Evolutionary conservation across 2,797 vertebrate genomes (phyloP).

Genomic region (Poecile montanus): DNA sequence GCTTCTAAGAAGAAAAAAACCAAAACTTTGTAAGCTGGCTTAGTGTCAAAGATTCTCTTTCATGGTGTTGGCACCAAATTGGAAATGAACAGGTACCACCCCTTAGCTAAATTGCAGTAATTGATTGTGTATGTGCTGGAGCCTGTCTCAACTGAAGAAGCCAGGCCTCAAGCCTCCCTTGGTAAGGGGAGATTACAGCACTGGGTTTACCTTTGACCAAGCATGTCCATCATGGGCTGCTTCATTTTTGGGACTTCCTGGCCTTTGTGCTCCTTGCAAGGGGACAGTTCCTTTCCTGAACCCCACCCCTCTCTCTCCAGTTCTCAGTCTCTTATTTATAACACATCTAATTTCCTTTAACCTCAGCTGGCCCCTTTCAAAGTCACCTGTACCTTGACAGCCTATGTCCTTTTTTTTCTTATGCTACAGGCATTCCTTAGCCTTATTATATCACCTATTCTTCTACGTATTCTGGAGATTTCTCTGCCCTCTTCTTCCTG

Average conservation of each 20-base stretch:
- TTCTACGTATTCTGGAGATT: background rate
- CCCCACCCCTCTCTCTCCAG: background rate
- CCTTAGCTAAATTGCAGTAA: background rate
- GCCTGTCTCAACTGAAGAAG: background rate
- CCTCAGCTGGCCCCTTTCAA: background rate
- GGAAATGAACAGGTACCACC: background rate
- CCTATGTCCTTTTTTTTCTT: background rate
- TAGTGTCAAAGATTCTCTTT: background rate
- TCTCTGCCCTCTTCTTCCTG: background rate
- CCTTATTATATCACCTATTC: background rate
- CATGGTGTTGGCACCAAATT: background rate
- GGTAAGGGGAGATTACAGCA: background rate
- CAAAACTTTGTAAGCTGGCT: background rate
- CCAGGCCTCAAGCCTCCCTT: background rate
- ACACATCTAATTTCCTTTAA: background rate
- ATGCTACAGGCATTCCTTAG: background rate
- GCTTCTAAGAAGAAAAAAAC: background rate
- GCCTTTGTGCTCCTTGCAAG: background rate
- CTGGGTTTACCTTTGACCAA: background rate
- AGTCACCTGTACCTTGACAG: background rate
- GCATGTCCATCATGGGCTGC: background rate
- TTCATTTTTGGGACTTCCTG: background rate
- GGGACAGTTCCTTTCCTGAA: background rate
- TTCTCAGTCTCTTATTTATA: background rate
- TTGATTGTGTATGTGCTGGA: background rate